Percentiles rank a stretch among this genome's conserved stretches.
phyloP scores from a whole-genome alignment of 1,140 invertebrate genomes.

The Solen grandis region DNA sequence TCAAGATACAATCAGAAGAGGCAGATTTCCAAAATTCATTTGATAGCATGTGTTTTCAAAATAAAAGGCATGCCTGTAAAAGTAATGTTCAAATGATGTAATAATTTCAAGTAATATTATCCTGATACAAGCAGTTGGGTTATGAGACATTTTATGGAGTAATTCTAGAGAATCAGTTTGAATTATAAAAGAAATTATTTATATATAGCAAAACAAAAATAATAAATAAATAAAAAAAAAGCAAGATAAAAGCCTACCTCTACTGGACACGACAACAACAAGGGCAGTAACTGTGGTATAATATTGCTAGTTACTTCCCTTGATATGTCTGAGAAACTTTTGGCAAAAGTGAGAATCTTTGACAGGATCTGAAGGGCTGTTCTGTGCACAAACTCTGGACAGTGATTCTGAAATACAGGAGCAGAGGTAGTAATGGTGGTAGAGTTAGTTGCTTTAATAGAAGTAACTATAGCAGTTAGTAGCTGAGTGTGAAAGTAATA shows the following conservation, averaged over 20 bases:
- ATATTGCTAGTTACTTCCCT: conserved; percentile 43
- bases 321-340: conserved; percentile 42
- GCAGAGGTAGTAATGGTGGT: neutral
- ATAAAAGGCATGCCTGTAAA: neutral
- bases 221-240: neutral
- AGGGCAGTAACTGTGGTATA: conserved; percentile 36
- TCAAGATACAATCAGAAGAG: too few relatives aligned
- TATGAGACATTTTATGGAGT: too few relatives aligned
- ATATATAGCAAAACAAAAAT: neutral
- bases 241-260: conserved; percentile 11
- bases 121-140: too few relatives aligned
- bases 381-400: neutral
- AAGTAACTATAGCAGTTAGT: neutral
- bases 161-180: too few relatives aligned
- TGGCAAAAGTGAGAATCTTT: conserved; percentile 12
- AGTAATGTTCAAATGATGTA: neutral
- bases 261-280: conserved; percentile 3
- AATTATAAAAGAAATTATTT: too few relatives aligned
- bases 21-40: too few relatives aligned
- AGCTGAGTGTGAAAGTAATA: neutral
- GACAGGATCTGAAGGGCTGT: neutral
- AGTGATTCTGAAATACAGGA: conserved; percentile 30
- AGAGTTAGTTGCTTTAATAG: neutral
- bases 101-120: neutral
- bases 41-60: too few relatives aligned